Evolutionary conservation across 2,113 vertebrate species (phyloP).

Genomic region (Ophiodon elongatus): DNA sequence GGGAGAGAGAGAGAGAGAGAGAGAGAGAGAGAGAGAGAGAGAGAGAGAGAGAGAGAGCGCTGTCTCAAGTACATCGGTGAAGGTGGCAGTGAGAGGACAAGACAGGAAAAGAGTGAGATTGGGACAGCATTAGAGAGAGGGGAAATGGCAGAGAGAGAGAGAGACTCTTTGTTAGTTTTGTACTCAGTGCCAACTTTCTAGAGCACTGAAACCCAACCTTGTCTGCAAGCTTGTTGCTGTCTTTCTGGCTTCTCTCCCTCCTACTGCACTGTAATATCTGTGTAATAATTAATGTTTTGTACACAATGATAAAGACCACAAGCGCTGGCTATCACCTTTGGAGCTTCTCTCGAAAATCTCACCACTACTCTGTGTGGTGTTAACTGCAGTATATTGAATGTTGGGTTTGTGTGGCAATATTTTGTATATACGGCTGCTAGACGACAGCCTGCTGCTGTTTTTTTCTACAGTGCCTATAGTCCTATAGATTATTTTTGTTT

Average conservation of each 20-base stretch:
- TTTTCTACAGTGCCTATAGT: background rate
- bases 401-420: background rate
- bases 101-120: slow-evolving; percentile 23
- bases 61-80: slow-evolving; percentile 38
- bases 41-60: background rate
- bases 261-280: slow-evolving; percentile 7
- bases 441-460: background rate
- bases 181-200: slow-evolving; percentile 14
- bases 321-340: background rate
- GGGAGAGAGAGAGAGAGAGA: background rate
- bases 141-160: slow-evolving; percentile 10
- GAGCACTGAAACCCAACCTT: slow-evolving; percentile 17
- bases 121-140: slow-evolving; percentile 27
- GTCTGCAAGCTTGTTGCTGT: slow-evolving; percentile 10
- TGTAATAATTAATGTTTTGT: background rate
- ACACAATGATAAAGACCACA: slow-evolving; percentile 3
- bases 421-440: background rate
- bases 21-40: slow-evolving; percentile 9
- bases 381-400: background rate
- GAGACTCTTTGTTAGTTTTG: slow-evolving; percentile 18
- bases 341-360: slow-evolving; percentile 3
- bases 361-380: slow-evolving; percentile 4
- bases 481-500: slow-evolving; percentile 21
- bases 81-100: slow-evolving; percentile 23
- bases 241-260: slow-evolving; percentile 1